Evolutionary conservation across 2,888 invertebrate species (phyloP).

Genomic region (Ennomos erosarius): DNA sequence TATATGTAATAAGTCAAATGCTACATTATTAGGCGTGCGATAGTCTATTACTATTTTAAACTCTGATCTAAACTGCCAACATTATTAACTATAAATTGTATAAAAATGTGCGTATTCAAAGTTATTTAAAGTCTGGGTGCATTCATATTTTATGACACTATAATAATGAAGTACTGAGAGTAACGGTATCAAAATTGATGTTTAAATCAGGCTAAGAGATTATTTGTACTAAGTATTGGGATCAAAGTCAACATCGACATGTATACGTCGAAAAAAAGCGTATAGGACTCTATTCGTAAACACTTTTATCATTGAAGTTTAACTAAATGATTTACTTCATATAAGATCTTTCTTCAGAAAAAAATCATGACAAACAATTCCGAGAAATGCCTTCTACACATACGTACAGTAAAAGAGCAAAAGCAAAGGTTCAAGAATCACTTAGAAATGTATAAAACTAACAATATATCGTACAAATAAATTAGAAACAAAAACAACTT

Average conservation of each 20-base stretch:
- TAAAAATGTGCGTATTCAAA: constrained; percentile 44
- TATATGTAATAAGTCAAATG: constrained; percentile 39
- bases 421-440: constrained; percentile 45
- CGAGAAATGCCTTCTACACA: constrained; percentile 40
- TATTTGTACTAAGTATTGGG: constrained; percentile 72
- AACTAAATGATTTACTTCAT: no score
- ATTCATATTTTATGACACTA: constrained; percentile 8
- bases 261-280: constrained; percentile 38
- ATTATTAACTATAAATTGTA: constrained; percentile 58
- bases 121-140: constrained; percentile 10
- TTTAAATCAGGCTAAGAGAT: constrained; percentile 10
- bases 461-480: constrained; percentile 80
- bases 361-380: constrained; percentile 2
- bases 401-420: constrained; percentile 51
- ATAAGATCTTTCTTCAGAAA: no score
- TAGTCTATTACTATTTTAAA: constrained; percentile 34
- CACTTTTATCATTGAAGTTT: not conserved
- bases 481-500: constrained; percentile 85
- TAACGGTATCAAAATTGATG: constrained; percentile 10
- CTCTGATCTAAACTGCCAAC: constrained; percentile 52
- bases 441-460: constrained; percentile 65
- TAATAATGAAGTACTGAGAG: constrained; percentile 2
- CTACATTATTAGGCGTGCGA: constrained; percentile 3
- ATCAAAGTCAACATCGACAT: constrained; percentile 62
- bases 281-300: constrained; percentile 24